Evolutionary conservation across 2,888 invertebrate species (phyloP).

Genomic region (Mamestra brassicae): DNA sequence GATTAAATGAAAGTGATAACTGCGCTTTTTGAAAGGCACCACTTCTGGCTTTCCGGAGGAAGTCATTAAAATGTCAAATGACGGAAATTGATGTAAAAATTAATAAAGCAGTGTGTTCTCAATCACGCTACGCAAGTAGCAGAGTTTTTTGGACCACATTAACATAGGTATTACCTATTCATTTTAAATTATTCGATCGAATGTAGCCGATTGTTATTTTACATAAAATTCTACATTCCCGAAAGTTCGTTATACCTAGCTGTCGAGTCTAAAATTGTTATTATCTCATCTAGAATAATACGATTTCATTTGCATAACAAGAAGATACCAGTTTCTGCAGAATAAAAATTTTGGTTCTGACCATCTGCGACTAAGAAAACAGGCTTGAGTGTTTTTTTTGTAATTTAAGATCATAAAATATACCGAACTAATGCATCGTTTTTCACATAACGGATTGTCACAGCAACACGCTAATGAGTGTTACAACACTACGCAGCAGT

Average conservation of each 20-base stretch:
- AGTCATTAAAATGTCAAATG: slow-evolving; percentile 39
- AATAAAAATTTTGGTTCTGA: not conserved
- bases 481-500: slow-evolving; percentile 10
- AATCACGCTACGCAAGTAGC: slow-evolving; percentile 26
- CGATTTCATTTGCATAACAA: slow-evolving; percentile 2
- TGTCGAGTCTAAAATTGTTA: too few relatives aligned
- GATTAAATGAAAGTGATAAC: slow-evolving; percentile 31
- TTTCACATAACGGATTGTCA: slow-evolving; percentile 19
- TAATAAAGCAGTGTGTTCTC: slow-evolving; percentile 21
- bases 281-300: not conserved
- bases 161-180: not conserved
- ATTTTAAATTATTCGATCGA: not conserved
- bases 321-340: not conserved
- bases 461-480: slow-evolving; percentile 4
- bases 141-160: slow-evolving; percentile 11
- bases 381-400: not conserved
- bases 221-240: not conserved
- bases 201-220: not conserved
- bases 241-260: slow-evolving; percentile 5
- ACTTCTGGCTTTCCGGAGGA: slow-evolving; percentile 45
- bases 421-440: not conserved
- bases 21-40: slow-evolving; percentile 11
- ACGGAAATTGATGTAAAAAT: slow-evolving; percentile 47
- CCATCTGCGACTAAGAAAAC: not conserved
- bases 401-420: not conserved